phyloP scores from a whole-genome alignment of 2,888 invertebrate species.

The Eupelmus urozonus region DNA sequence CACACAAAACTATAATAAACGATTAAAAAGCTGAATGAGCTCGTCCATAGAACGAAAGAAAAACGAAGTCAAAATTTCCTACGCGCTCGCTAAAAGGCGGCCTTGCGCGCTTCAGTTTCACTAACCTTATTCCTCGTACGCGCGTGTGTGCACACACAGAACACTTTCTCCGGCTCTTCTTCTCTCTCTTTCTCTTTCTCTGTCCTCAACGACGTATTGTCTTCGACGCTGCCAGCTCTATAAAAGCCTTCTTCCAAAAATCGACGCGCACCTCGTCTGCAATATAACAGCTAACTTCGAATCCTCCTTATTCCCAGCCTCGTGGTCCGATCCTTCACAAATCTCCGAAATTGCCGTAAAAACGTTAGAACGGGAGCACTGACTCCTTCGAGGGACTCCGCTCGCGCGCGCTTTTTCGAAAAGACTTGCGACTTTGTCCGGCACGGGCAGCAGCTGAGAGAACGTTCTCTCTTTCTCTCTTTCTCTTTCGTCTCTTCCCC shows the following conservation, averaged over 20 bases:
- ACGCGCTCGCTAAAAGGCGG: background rate
- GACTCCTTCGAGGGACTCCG: background rate
- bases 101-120: constrained; percentile 65
- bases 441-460: too few species aligned
- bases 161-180: constrained; percentile 64
- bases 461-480: background rate
- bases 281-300: too few species aligned
- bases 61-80: background rate
- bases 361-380: too few species aligned
- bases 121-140: constrained; percentile 69
- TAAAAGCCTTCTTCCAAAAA: too few species aligned
- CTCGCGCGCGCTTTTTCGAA: constrained; percentile 51
- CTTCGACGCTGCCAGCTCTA: too few species aligned
- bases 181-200: background rate
- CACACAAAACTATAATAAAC: background rate
- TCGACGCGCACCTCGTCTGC: too few species aligned
- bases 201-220: background rate
- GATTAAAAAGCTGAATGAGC: background rate
- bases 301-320: too few species aligned
- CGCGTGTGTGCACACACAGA: background rate
- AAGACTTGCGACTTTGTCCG: background rate
- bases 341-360: background rate
- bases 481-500: background rate
- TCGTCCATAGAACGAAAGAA: too few species aligned
- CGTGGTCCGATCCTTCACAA: too few species aligned